A percentile compares a stretch with the other conserved stretches of the same genome.
These are phyloP conservation scores for Betta splendens DNA, from an alignment of 2,797 vertebrate species.

Conservation along the genomic window DNA sequence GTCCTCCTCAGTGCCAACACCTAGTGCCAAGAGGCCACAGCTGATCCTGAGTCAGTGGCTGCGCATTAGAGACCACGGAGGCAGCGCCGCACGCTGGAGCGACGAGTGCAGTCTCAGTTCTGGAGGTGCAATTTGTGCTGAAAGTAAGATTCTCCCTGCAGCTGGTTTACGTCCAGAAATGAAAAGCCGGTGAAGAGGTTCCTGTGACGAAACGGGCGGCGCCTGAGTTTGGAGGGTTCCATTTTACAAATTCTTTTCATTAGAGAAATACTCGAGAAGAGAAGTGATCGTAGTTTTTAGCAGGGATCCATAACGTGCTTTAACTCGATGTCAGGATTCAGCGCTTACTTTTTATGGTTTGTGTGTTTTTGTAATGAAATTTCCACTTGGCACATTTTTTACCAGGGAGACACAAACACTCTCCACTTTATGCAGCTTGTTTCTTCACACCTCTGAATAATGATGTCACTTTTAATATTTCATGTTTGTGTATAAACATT, in stretches of 20 bases:
- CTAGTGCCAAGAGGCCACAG: slow-evolving; percentile 60
- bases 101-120: slow-evolving; percentile 54
- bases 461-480: slow-evolving; percentile 41
- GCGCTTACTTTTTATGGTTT: neutral
- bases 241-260: slow-evolving; percentile 2
- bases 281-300: slow-evolving; percentile 2
- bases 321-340: slow-evolving; percentile 2
- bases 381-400: slow-evolving; percentile 3
- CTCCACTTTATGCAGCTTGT: neutral
- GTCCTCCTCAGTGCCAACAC: slow-evolving; percentile 68
- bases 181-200: slow-evolving; percentile 1
- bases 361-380: slow-evolving; percentile 18
- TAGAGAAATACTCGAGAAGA: neutral
- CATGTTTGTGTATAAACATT: slow-evolving; percentile 18
- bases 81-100: slow-evolving; percentile 20
- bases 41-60: slow-evolving; percentile 57
- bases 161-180: neutral
- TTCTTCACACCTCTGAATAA: slow-evolving; percentile 7
- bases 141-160: slow-evolving; percentile 32
- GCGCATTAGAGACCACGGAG: neutral
- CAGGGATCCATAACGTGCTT: slow-evolving; percentile 12
- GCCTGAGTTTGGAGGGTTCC: neutral
- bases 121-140: slow-evolving; percentile 57
- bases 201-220: neutral
- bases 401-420: neutral